A percentile compares a stretch with the other conserved stretches of the same genome.
Conservation (phyloP, 2,888 invertebrate genomes). For the Mongoloraphidia duomilia region DNA sequence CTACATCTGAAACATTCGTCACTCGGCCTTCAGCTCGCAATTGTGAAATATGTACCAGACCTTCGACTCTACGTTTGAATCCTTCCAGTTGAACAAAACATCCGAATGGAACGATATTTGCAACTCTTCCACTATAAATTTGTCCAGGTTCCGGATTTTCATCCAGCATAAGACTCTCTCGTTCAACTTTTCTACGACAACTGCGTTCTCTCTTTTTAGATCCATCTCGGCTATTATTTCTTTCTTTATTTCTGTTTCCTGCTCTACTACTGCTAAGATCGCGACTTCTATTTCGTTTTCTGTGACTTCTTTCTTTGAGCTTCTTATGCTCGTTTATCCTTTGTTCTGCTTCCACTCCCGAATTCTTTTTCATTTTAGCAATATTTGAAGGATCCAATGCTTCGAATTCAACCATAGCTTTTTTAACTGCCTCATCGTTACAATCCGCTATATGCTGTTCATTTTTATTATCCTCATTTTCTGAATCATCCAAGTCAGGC, state of each 20-base stretch:
- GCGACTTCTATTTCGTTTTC: slow-evolving; percentile 26
- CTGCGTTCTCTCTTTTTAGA: slow-evolving; percentile 11
- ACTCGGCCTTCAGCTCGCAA: slow-evolving; percentile 85
- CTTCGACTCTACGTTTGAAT: slow-evolving; percentile 79
- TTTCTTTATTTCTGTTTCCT: slow-evolving; percentile 15
- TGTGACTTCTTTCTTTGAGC: slow-evolving; percentile 18
- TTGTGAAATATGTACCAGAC: slow-evolving; percentile 94
- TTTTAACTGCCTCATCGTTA: slow-evolving; percentile 39
- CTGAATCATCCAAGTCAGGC: slow-evolving; percentile 21
- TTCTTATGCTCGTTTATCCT: slow-evolving; percentile 22
- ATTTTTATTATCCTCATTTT: no score
- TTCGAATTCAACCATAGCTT: slow-evolving; percentile 75
- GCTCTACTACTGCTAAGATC: slow-evolving; percentile 21
- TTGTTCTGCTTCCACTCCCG: slow-evolving; percentile 12
- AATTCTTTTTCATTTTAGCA: slow-evolving; percentile 14
- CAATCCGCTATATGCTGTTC: no score
- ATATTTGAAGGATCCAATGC: slow-evolving; percentile 59
- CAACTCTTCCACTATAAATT: slow-evolving; percentile 88
- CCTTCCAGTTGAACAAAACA: slow-evolving; percentile 95
- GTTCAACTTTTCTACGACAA: slow-evolving; percentile 11
- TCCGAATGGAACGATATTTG: slow-evolving; percentile 92
- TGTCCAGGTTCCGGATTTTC: slow-evolving; percentile 58
- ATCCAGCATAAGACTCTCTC: slow-evolving; percentile 30
- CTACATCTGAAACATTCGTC: slow-evolving; percentile 86
- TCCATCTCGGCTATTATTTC: slow-evolving; percentile 17